phyloP scores from a whole-genome alignment of 2,797 vertebrate species.

The Phrynocephalus guinanensis region DNA sequence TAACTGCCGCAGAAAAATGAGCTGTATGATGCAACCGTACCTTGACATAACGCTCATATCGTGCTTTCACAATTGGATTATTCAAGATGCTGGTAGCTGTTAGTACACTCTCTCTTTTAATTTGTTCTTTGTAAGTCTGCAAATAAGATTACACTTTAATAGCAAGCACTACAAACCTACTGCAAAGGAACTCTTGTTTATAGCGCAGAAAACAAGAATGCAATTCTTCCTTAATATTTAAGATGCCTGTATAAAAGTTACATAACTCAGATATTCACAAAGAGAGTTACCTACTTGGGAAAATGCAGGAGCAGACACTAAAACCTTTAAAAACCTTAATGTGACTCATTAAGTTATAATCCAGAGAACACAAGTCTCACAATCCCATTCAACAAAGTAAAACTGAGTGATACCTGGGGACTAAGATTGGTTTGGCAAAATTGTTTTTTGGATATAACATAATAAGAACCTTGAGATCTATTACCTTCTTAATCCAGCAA shows the following conservation, averaged over 20 bases:
- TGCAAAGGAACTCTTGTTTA: background rate
- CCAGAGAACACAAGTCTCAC: too few species aligned
- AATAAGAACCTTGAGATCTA: background rate
- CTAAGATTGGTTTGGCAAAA: background rate
- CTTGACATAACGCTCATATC: constrained; percentile 87
- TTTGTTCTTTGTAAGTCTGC: constrained; percentile 87
- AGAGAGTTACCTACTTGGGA: background rate
- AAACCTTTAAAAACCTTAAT: background rate
- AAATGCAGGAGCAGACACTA: background rate
- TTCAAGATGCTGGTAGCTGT: constrained; percentile 90
- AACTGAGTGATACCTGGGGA: background rate
- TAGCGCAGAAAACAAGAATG: background rate
- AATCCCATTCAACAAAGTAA: background rate
- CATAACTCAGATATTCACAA: background rate
- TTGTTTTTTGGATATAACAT: background rate
- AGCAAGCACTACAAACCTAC: background rate
- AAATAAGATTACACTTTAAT: constrained; percentile 55
- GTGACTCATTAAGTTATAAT: too few species aligned
- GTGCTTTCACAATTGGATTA: constrained; percentile 86
- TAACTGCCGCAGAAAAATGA: background rate
- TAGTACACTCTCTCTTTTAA: constrained; percentile 87
- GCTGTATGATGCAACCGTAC: constrained; percentile 71
- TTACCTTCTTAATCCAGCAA: background rate
- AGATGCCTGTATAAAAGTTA: background rate
- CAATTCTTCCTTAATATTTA: background rate